Evolutionary conservation across 2,113 vertebrate genomes (phyloP).

Genomic region (Malaclemys terrapin): DNA sequence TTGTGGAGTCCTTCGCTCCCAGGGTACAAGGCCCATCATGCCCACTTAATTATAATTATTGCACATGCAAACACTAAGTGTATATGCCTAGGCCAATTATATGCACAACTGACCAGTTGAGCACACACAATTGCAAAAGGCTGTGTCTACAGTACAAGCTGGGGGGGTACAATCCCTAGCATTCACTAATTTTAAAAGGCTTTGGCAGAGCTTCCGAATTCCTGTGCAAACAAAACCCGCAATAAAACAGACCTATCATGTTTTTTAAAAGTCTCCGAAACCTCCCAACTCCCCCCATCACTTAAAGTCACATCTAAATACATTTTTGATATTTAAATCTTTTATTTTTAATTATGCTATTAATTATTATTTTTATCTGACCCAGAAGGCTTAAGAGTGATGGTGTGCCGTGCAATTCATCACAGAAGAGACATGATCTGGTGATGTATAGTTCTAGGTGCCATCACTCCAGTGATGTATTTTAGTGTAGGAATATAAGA

Average conservation of each 20-base stretch:
- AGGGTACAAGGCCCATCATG: rapidly evolving
- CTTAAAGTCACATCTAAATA: slow-evolving; percentile 36
- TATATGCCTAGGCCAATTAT: neutral
- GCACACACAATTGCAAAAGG: too few relatives aligned
- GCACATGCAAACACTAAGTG: neutral
- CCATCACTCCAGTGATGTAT: slow-evolving; percentile 16
- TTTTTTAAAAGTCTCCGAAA: slow-evolving; percentile 13
- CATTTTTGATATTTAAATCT: neutral
- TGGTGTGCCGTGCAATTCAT: neutral
- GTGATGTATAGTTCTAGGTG: slow-evolving; percentile 9
- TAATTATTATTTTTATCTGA: slow-evolving; percentile 45
- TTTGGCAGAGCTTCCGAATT: neutral
- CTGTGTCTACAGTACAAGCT: neutral
- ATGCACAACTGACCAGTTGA: neutral
- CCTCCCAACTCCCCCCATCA: neutral
- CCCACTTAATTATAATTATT: neutral
- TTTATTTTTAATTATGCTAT: slow-evolving; percentile 58
- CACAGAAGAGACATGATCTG: slow-evolving; percentile 15
- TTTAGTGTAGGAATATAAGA: neutral
- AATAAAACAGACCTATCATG: neutral
- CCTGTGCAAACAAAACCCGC: neutral
- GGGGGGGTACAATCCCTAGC: neutral
- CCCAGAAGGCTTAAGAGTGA: neutral
- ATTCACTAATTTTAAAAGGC: neutral
- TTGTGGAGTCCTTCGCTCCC: neutral